Conservation (phyloP, 2,113 vertebrate species). For the Synodontis membranacea region DNA sequence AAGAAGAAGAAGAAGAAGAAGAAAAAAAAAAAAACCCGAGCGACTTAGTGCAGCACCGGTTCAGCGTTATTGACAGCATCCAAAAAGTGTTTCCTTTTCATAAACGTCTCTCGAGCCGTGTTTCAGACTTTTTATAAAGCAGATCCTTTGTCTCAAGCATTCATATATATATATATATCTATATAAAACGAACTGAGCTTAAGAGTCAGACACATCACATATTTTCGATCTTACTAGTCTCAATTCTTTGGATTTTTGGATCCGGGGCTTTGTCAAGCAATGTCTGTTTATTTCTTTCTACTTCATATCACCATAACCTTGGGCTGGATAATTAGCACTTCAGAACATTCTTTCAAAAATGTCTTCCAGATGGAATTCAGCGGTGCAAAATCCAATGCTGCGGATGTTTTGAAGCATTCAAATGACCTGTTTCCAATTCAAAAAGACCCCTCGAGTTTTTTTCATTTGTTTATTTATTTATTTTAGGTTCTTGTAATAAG, state of each 20-base stretch:
- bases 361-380: background rate
- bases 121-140: background rate
- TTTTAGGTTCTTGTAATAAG: background rate
- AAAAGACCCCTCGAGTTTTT: background rate
- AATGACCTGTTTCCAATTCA: background rate
- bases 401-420: background rate
- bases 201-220: background rate
- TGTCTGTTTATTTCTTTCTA: too few relatives aligned
- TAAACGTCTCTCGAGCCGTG: background rate
- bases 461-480: too few relatives aligned
- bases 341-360: background rate
- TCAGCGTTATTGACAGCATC: background rate
- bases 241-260: background rate
- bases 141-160: background rate
- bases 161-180: background rate
- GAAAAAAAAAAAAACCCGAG: background rate
- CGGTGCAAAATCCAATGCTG: background rate
- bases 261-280: background rate
- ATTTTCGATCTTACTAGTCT: background rate
- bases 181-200: background rate
- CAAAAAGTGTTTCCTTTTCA: background rate
- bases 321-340: background rate
- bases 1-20: too few relatives aligned
- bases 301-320: background rate
- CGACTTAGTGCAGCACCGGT: background rate